These are phyloP conservation scores for Lordiphosa collinella DNA, from an alignment of 1,140 invertebrate species.

Conservation along the genomic window DNA sequence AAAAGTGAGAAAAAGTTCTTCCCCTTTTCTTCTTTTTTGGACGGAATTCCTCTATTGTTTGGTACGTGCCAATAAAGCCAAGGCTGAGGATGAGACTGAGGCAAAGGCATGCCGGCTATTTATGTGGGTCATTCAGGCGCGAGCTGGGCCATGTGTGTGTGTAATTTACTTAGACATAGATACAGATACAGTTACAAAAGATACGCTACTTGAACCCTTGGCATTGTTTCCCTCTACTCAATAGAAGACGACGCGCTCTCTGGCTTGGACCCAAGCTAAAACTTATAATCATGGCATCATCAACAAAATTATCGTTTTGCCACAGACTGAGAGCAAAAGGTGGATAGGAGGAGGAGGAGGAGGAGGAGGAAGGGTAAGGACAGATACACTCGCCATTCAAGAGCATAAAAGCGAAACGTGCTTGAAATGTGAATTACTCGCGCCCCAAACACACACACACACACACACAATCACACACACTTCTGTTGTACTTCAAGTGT, in stretches of 20 bases:
- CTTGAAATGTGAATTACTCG: slow-evolving; percentile 67
- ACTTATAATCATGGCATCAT: slow-evolving; percentile 73
- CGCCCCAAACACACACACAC: slow-evolving; percentile 3
- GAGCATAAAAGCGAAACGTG: slow-evolving; percentile 71
- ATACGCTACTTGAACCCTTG: slow-evolving; percentile 51
- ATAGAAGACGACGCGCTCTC: neutral
- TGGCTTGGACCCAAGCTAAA: slow-evolving; percentile 31
- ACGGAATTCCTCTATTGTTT: slow-evolving; percentile 22
- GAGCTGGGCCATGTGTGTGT: slow-evolving; percentile 14
- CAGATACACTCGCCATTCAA: slow-evolving; percentile 70
- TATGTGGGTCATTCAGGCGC: slow-evolving; percentile 65
- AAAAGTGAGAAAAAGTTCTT: slow-evolving; percentile 3
- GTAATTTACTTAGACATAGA: slow-evolving; percentile 44
- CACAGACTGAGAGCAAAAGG: slow-evolving; percentile 12
- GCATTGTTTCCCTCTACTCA: neutral
- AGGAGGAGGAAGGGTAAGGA: neutral
- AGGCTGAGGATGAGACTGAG: neutral
- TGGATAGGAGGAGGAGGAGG: neutral
- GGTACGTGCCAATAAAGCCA: slow-evolving; percentile 52
- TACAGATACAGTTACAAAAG: slow-evolving; percentile 29
- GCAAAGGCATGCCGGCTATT: slow-evolving; percentile 50
- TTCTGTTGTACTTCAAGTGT: neutral
- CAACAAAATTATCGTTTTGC: slow-evolving; percentile 68
- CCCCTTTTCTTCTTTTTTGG: slow-evolving; percentile 9
- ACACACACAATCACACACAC: neutral